Evolutionary conservation across 2,113 vertebrate genomes (phyloP), one percentile per base, ranked within the genome.

Genomic region (Bubo bubo): DNA sequence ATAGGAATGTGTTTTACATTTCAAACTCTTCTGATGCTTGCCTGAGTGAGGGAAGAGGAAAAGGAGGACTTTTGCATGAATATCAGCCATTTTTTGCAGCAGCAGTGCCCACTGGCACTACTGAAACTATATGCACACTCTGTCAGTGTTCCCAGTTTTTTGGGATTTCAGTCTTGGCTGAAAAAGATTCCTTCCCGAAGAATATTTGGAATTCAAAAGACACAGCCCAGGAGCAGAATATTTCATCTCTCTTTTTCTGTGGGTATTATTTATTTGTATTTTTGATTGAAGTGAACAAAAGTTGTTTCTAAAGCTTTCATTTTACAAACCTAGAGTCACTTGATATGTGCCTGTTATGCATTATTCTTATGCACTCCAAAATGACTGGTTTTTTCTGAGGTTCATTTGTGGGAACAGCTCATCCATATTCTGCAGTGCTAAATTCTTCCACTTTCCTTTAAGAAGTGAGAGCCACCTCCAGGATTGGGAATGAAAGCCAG

Each of bases 1-100:
- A 71, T 73, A 95, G 84, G 66, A 94, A 91, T 95, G 70, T 90
- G 41, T 86, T 96, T 94, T 91, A 96, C 74, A 92, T 93, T 95
- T 95, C 81, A 97, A 52, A 73, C 59, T 94, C 74, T 95, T 43
- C 77, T 91, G 63, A 82, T 94, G 66, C n/a, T 93, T 89, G 28
- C 73, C 41, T 94, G 86, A 91, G 77, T 82, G 37, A 93, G 47
- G 34, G 37, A 62, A 89, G 55, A 63, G 66, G 30, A 89, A 94
- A 94, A 82, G 45, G 11, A 85, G 26, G 67, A 86, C 53, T 80
- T 94, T 7, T 70, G 30, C 37, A 67, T 5, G 10, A 93, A 47
- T 50, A 85, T 49, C 81, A 83, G 67, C 66, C 70, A 47, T 14
- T 53, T 79, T 87, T 66, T 84, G 43, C 43, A 45, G 43, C 76